Evolutionary conservation across 2,888 invertebrate genomes (phyloP).

Genomic region (Limnephilus marmoratus): DNA sequence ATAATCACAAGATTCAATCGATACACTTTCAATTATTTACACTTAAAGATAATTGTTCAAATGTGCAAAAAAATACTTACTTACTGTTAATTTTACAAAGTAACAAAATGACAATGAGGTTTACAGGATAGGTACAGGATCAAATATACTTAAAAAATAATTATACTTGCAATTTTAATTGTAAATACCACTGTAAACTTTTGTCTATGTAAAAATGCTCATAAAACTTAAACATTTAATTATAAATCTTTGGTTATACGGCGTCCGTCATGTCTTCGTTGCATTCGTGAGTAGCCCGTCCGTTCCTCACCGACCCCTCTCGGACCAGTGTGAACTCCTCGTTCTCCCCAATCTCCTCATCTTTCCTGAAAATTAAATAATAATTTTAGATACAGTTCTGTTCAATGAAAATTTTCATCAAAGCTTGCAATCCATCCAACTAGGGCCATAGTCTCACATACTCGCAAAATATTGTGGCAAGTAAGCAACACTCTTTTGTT

Average conservation of each 20-base stretch:
- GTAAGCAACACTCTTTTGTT: too few species aligned
- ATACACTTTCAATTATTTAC: conserved; percentile 52
- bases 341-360: conserved; percentile 70
- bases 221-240: conserved; percentile 47
- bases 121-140: conserved; percentile 21
- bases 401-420: background rate
- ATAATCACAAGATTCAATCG: conserved; percentile 38
- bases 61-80: conserved; percentile 39
- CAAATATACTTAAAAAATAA: conserved; percentile 39
- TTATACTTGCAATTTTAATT: conserved; percentile 34
- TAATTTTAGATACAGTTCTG: background rate
- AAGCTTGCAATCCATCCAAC: too few species aligned
- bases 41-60: conserved; percentile 46
- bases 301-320: conserved; percentile 64
- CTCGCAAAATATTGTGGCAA: too few species aligned
- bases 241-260: conserved; percentile 58
- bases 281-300: conserved; percentile 69
- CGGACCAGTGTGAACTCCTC: conserved; percentile 69
- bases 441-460: too few species aligned
- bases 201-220: conserved; percentile 42
- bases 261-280: conserved; percentile 66
- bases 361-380: conserved; percentile 70
- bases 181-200: conserved; percentile 37
- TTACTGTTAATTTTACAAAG: conserved; percentile 34
- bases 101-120: conserved; percentile 38